Evolutionary conservation across 2,888 invertebrate species (phyloP).

Genomic region (Rotaria socialis): DNA sequence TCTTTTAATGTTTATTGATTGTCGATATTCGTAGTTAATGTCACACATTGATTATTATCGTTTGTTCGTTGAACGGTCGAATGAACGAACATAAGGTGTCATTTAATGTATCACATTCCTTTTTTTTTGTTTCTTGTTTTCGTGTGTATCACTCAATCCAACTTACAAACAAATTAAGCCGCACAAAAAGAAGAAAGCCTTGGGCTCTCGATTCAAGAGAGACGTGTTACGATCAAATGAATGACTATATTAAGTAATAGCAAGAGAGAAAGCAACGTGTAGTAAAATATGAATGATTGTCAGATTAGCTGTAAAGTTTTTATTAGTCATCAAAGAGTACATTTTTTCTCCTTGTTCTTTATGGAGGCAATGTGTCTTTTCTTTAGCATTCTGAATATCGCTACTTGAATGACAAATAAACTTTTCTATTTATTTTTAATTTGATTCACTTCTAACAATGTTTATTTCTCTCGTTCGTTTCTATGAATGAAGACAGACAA

Average conservation of each 20-base stretch:
- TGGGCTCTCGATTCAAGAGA: neutral
- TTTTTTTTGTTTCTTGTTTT: neutral
- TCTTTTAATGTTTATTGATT: conserved; percentile 22
- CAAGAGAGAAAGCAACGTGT: too few species aligned
- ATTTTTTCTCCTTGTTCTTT: neutral
- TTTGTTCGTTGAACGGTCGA: neutral
- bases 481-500: neutral
- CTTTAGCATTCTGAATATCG: neutral
- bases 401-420: neutral
- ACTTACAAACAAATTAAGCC: too few species aligned
- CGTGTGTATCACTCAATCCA: too few species aligned
- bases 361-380: neutral
- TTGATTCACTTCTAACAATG: neutral
- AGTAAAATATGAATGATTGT: too few species aligned
- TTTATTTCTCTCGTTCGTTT: neutral
- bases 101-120: neutral
- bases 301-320: too few species aligned
- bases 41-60: neutral
- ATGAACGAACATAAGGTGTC: neutral
- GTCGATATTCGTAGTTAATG: neutral
- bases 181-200: neutral
- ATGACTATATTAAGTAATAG: too few species aligned
- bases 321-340: too few species aligned
- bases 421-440: conserved; percentile 14
- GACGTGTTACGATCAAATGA: neutral